A percentile compares a stretch with the other conserved stretches of the same genome.
These are phyloP conservation scores for Gracilinanus agilis DNA, from an alignment of 2,113 vertebrate genomes.

Conservation along the genomic window DNA sequence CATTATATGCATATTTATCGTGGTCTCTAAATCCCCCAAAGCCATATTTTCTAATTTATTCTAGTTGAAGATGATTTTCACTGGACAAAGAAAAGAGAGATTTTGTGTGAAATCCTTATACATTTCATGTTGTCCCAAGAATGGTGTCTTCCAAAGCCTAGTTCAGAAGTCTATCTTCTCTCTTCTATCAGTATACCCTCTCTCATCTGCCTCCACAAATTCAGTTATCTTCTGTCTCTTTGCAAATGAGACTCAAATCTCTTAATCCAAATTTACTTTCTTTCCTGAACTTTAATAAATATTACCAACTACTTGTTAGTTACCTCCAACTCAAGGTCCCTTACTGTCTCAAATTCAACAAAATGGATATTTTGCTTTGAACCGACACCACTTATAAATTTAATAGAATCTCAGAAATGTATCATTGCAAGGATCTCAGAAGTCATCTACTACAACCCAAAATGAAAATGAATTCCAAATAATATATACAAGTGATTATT, in stretches of 20 bases:
- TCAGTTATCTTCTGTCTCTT: not conserved
- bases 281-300: not conserved
- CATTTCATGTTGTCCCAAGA: not conserved
- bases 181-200: not conserved
- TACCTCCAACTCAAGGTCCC: not conserved
- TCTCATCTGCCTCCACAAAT: not conserved
- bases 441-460: too few relatives aligned
- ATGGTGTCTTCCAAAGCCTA: not conserved
- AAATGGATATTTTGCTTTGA: not conserved
- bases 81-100: not conserved
- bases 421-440: not conserved
- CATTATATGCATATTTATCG: not conserved
- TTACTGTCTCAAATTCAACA: not conserved
- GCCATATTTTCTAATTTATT: not conserved
- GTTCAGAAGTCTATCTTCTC: not conserved
- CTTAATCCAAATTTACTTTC: not conserved
- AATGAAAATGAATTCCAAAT: too few relatives aligned
- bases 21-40: not conserved
- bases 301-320: not conserved
- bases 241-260: not conserved
- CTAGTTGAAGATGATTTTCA: not conserved
- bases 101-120: not conserved
- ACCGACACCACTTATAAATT: not conserved
- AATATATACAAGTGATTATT: too few relatives aligned
- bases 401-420: not conserved